phyloP scores from a whole-genome alignment of 2,797 vertebrate species.

The Mormyrus hasselquistii region DNA sequence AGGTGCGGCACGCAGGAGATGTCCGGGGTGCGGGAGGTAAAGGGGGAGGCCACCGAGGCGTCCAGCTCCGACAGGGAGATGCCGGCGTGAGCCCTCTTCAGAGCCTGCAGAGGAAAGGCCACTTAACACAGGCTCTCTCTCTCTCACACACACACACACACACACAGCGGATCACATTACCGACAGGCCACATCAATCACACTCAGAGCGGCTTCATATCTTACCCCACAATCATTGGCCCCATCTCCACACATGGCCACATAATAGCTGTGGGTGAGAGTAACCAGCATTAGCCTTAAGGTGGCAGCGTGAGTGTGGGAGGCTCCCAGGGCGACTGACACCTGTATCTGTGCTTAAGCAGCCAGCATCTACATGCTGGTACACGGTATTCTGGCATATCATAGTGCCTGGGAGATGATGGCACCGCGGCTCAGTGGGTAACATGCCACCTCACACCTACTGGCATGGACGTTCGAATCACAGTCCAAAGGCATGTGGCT shows the following conservation, averaged over 20 bases:
- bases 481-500: neutral
- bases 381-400: neutral
- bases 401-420: neutral
- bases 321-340: neutral
- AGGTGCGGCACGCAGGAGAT: slow-evolving; percentile 44
- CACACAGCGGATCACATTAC: neutral
- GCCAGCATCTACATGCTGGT: neutral
- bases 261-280: slow-evolving; percentile 17
- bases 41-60: slow-evolving; percentile 44
- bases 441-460: neutral
- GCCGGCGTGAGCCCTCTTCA: slow-evolving; percentile 40
- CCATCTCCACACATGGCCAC: slow-evolving; percentile 28
- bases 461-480: neutral
- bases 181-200: neutral
- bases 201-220: neutral
- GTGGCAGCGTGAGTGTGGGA: neutral
- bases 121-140: neutral
- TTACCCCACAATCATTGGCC: slow-evolving; percentile 23
- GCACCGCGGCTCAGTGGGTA: neutral
- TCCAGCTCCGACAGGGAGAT: slow-evolving; percentile 46
- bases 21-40: slow-evolving; percentile 41
- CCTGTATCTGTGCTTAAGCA: neutral
- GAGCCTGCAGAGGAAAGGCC: slow-evolving; percentile 26
- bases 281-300: neutral
- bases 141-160: neutral